These are phyloP conservation scores for Archivesica marissinica DNA, from an alignment of 1,140 invertebrate species.

Conservation along the genomic window DNA sequence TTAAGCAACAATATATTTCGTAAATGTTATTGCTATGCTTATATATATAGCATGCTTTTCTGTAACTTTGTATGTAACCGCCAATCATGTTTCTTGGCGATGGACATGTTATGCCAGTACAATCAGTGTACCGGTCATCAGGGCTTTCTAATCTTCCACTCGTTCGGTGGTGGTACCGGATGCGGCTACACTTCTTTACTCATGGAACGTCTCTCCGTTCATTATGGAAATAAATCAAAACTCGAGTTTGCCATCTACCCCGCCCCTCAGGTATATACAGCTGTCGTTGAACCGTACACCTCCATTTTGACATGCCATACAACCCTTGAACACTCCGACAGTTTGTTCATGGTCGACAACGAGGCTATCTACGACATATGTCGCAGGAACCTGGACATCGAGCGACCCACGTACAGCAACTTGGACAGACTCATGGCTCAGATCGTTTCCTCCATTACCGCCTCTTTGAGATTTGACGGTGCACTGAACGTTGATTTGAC, in stretches of 20 bases:
- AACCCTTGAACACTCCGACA: slow-evolving; percentile 56
- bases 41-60: too few relatives aligned
- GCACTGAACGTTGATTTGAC: slow-evolving; percentile 75
- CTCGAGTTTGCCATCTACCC: too few relatives aligned
- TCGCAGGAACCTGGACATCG: slow-evolving; percentile 88
- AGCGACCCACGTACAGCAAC: slow-evolving; percentile 85
- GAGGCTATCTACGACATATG: slow-evolving; percentile 97
- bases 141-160: slow-evolving; percentile 67
- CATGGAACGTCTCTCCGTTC: slow-evolving; percentile 88
- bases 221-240: too few relatives aligned
- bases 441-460: too few relatives aligned
- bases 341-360: slow-evolving; percentile 93
- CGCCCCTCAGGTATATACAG: slow-evolving; percentile 87
- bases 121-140: slow-evolving; percentile 72
- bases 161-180: slow-evolving; percentile 88
- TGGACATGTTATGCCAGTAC: too few relatives aligned
- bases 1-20: too few relatives aligned
- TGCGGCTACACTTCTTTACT: slow-evolving; percentile 94
- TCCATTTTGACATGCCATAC: slow-evolving; percentile 89
- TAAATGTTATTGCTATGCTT: too few relatives aligned
- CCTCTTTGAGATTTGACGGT: too few relatives aligned
- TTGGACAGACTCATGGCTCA: slow-evolving; percentile 80
- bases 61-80: too few relatives aligned
- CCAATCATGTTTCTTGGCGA: too few relatives aligned
- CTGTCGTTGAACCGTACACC: slow-evolving; percentile 89